Evolutionary conservation across 2,113 vertebrate genomes (phyloP).

Genomic region (Halichoerus grypus): DNA sequence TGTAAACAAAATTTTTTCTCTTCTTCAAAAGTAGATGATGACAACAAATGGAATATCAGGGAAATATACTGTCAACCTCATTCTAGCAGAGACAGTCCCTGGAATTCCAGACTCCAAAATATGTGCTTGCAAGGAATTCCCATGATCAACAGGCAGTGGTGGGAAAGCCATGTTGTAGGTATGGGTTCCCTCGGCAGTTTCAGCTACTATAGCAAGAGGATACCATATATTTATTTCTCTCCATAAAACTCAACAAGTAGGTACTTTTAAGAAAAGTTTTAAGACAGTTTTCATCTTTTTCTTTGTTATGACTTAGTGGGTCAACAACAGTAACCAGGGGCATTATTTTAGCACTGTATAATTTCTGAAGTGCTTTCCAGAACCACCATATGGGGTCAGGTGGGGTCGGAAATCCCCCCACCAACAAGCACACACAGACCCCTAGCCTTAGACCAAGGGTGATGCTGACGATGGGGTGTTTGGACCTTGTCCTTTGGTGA

Average conservation of each 20-base stretch:
- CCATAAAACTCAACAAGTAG: neutral
- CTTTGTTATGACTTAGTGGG: neutral
- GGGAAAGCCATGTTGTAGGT: accelerated
- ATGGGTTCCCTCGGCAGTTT: accelerated
- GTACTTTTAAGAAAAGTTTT: neutral
- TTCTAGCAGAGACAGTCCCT: neutral
- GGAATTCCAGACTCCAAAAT: neutral
- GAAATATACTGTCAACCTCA: too few species aligned
- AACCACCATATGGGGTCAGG: neutral
- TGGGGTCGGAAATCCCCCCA: neutral
- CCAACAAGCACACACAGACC: neutral
- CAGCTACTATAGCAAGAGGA: neutral
- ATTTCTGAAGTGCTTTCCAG: neutral
- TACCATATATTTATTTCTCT: accelerated
- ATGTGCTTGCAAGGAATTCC: neutral
- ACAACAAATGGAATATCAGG: too few species aligned
- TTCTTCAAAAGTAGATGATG: neutral
- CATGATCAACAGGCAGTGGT: accelerated
- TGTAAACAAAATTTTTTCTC: neutral
- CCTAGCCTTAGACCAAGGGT: neutral
- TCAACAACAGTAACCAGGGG: too few species aligned
- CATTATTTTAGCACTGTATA: neutral
- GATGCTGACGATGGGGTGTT: accelerated
- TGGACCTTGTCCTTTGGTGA: neutral
- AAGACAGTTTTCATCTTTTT: accelerated